Base-by-base conservation (phyloP, 2,113 vertebrate species). In the Misgurnus mizolepis region DNA sequence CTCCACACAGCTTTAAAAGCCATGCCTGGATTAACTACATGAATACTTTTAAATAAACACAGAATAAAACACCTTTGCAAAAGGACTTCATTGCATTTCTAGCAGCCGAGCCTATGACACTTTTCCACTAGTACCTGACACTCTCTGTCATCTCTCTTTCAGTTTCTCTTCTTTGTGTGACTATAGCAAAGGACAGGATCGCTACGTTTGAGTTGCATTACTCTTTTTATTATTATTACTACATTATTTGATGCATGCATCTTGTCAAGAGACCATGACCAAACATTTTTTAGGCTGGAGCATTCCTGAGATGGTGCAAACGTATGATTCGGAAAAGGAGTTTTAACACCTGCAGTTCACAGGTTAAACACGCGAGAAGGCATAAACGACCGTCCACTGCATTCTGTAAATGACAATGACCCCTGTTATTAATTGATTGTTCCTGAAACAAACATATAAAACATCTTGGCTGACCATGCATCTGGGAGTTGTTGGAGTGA, bases 401-500 rank as follows among this genome's bases (percentile, higher is more conserved):
- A 58, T 58, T n/a, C 55, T 58, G 55, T 58, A 58, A 17, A 15
- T 17, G 3, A 5, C 5, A 6, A n/a, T 40, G 5, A 61, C 39
- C 40, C 62, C 62, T 6, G 49, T 75, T 39, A 79, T 75, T 75
- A 70, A 40, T 53, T 74, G 53, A 50, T 61, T 39, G 45, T 76
- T 67, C 17, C 67, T 69, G 14, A 14, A 14, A 66, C 18, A 43
- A 73, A 69, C 43, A 71, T 39, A 27, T 60, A 53, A 41, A 6
- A 68, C 55, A 68, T 64, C 43, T 47, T 67, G 80, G 77, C 72
- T 55, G 75, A 65, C 45, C 60, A 3, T 22, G 55, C 49, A 47
- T 66, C 15, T 77, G 47, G 84, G 83, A 82, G 78, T 68, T 60
- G 58, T 85, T 82, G 67, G 83, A 85, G 88, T 77, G 58, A 67